phyloP scores from a whole-genome alignment of 2,113 vertebrate genomes.

The Oceanodroma tethys region DNA sequence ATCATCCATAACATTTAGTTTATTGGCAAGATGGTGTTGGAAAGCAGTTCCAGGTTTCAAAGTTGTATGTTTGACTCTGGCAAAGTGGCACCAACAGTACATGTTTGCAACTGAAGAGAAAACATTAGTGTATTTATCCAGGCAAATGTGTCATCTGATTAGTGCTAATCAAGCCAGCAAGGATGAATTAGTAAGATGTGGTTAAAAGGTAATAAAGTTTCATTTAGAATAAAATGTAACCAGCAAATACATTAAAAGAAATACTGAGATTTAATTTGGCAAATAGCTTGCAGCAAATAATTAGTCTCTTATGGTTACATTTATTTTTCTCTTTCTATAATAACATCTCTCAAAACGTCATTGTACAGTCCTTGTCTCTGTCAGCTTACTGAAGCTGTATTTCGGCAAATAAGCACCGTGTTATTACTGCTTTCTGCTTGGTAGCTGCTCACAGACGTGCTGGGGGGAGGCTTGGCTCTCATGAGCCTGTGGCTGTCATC shows the following conservation, averaged over 20 bases:
- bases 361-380: background rate
- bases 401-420: background rate
- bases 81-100: background rate
- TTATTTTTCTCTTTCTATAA: background rate
- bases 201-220: background rate
- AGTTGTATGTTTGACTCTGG: background rate
- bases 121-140: background rate
- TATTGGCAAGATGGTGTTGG: background rate
- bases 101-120: background rate
- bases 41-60: background rate
- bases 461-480: background rate
- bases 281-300: background rate
- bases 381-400: background rate
- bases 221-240: background rate
- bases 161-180: background rate
- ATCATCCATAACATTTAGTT: background rate
- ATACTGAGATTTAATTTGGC: background rate
- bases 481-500: background rate
- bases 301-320: background rate
- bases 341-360: background rate
- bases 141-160: background rate
- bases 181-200: background rate
- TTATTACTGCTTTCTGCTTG: background rate
- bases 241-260: background rate
- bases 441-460: background rate